These are phyloP conservation scores for Remorina albescens DNA, from an alignment of 2,797 vertebrate genomes.

Conservation along the genomic window DNA sequence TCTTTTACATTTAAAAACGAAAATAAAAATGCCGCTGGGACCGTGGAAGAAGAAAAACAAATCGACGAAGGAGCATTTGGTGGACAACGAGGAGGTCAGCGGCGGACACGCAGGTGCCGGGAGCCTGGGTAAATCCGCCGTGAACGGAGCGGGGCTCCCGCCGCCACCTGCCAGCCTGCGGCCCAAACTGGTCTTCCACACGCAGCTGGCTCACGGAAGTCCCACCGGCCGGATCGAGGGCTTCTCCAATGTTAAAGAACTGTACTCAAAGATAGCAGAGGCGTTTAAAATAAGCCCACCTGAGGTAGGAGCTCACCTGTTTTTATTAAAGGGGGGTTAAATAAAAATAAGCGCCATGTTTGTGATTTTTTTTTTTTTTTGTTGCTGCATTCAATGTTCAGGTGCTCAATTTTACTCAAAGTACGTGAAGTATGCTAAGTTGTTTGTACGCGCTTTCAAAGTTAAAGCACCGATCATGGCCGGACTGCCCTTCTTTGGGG, in stretches of 20 bases:
- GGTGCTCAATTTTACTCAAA: constrained; percentile 7
- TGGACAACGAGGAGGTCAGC: constrained; percentile 88
- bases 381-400: constrained; percentile 16
- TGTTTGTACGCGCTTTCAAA: too few species aligned
- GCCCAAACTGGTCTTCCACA: constrained; percentile 91
- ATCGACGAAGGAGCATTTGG: constrained; percentile 86
- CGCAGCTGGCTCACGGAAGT: constrained; percentile 97
- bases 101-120: constrained; percentile 77
- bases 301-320: constrained; percentile 81
- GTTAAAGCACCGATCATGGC: not conserved
- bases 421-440: constrained; percentile 6
- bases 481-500: not conserved
- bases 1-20: constrained; percentile 1
- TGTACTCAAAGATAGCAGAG: constrained; percentile 89
- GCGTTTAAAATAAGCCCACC: constrained; percentile 86
- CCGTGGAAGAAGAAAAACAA: constrained; percentile 86
- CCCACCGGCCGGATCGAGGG: constrained; percentile 93
- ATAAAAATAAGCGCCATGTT: accelerated
- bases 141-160: constrained; percentile 80
- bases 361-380: too few species aligned
- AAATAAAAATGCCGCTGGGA: constrained; percentile 89
- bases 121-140: constrained; percentile 69
- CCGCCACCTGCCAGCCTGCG: constrained; percentile 78
- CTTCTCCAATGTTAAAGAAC: constrained; percentile 91
- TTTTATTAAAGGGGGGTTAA: accelerated